Percentiles rank a stretch among this genome's conserved stretches.
phyloP scores from a whole-genome alignment of 2,888 invertebrate species.

The Ceriagrion tenellum region DNA sequence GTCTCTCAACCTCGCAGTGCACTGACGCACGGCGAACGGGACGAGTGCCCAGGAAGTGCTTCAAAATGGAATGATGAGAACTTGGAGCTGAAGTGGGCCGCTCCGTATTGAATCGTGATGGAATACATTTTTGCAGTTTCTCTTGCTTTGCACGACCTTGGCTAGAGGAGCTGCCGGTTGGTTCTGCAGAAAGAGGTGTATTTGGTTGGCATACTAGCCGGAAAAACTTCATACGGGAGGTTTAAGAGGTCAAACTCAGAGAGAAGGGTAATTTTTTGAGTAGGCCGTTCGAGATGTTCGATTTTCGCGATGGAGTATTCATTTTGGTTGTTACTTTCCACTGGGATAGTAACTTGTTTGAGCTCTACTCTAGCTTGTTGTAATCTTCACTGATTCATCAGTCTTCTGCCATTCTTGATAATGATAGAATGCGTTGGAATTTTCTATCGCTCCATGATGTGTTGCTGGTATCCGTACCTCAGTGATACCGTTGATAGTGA shows the following conservation, averaged over 20 bases:
- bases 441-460: no score
- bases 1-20: background rate
- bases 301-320: background rate
- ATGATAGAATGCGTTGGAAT: no score
- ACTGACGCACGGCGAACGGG: background rate
- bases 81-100: background rate
- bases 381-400: no score
- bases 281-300: background rate
- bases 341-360: no score
- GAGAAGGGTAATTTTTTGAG: no score
- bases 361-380: no score
- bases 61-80: background rate
- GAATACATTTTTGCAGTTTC: background rate
- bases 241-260: no score
- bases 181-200: background rate
- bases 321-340: background rate
- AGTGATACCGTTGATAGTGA: no score
- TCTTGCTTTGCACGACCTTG: background rate
- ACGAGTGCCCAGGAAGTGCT: background rate
- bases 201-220: background rate
- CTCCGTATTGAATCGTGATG: background rate
- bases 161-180: background rate
- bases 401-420: no score
- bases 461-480: no score
- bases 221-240: no score